Evolutionary conservation across 2,113 vertebrate species (phyloP).

Genomic region (Ammodytes dubius): DNA sequence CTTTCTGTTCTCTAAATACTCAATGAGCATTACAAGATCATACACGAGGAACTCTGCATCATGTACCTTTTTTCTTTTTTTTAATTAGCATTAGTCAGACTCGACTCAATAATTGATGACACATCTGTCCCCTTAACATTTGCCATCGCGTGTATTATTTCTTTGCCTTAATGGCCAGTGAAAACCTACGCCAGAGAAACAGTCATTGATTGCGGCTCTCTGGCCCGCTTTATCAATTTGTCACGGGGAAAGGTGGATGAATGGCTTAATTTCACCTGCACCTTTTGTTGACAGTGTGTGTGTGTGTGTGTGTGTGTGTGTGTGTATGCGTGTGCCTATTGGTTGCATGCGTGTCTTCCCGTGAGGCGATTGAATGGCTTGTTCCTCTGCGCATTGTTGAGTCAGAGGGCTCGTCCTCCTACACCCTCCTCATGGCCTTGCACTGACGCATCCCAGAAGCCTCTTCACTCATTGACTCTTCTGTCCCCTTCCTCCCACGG

Average conservation of each 20-base stretch:
- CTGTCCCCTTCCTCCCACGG: slow-evolving; percentile 84
- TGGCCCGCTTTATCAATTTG: slow-evolving; percentile 42
- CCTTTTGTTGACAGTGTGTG: slow-evolving; percentile 67
- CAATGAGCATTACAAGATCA: background rate
- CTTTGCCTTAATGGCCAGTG: slow-evolving; percentile 16
- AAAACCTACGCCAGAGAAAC: slow-evolving; percentile 31
- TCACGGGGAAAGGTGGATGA: slow-evolving; percentile 34
- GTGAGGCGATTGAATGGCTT: slow-evolving; percentile 63
- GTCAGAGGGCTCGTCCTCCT: slow-evolving; percentile 73
- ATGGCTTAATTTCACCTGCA: slow-evolving; percentile 67
- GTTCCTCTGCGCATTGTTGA: slow-evolving; percentile 72
- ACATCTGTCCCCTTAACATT: slow-evolving; percentile 30
- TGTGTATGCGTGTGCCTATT: slow-evolving; percentile 26
- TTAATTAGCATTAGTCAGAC: background rate
- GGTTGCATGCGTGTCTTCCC: slow-evolving; percentile 34
- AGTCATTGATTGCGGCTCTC: slow-evolving; percentile 31
- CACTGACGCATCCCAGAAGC: slow-evolving; percentile 82
- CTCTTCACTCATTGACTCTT: slow-evolving; percentile 86
- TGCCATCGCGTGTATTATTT: slow-evolving; percentile 33
- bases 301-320: slow-evolving; percentile 41
- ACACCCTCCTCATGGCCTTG: slow-evolving; percentile 79
- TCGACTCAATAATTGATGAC: slow-evolving; percentile 32
- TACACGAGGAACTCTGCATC: background rate
- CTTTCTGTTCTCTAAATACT: background rate
- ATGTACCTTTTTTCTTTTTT: slow-evolving; percentile 4